phyloP scores from a whole-genome alignment of 2,888 invertebrate species.

The Chromoteleia sp. region DNA sequence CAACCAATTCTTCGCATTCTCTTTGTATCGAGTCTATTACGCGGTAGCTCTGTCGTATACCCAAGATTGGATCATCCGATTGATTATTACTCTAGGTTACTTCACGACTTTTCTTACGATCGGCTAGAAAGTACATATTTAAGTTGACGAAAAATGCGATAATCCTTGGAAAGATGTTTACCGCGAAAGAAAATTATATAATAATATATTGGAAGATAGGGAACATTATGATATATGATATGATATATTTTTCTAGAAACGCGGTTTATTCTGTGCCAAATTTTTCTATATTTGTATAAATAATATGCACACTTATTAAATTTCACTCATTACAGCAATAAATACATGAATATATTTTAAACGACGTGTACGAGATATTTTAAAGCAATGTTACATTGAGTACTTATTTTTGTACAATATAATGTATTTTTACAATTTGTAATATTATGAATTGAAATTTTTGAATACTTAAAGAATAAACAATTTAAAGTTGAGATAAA shows the following conservation, averaged over 20 bases:
- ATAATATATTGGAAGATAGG: conserved; percentile 11
- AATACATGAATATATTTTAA: too few species aligned
- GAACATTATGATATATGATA: background rate
- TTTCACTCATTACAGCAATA: too few species aligned
- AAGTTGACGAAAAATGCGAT: conserved; percentile 21
- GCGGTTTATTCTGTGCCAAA: too few species aligned
- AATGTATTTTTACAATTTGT: too few species aligned
- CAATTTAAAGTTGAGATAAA: too few species aligned
- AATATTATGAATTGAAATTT: too few species aligned
- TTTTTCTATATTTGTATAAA: too few species aligned
- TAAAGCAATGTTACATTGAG: too few species aligned
- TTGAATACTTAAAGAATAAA: too few species aligned
- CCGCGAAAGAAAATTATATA: conserved; percentile 19
- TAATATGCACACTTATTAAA: too few species aligned
- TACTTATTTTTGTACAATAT: too few species aligned
- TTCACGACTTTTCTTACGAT: conserved; percentile 27
- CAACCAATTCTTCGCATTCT: conserved; percentile 31
- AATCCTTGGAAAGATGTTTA: conserved; percentile 3
- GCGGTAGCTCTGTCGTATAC: conserved; percentile 42
- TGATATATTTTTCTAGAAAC: background rate
- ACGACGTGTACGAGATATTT: too few species aligned
- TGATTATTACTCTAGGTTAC: conserved; percentile 44
- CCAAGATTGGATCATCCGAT: conserved; percentile 46
- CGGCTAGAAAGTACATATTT: conserved; percentile 25
- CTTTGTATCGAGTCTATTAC: conserved; percentile 31